These are phyloP conservation scores for Dreissena polymorpha DNA, from an alignment of 1,140 invertebrate species.

Conservation along the genomic window DNA sequence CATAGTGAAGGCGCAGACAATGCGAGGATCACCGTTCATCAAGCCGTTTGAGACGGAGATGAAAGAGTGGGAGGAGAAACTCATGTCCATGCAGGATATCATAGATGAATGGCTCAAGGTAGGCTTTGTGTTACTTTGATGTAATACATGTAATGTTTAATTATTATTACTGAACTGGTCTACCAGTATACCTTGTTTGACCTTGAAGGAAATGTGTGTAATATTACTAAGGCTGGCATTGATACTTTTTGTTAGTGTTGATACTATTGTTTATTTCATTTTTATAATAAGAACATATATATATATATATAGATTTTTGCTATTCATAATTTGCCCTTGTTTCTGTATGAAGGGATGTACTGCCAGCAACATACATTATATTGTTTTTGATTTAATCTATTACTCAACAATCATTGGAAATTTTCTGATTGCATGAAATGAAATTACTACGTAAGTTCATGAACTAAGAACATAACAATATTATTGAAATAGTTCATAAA, in stretches of 20 bases:
- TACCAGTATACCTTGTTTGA: background rate
- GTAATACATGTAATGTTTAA: background rate
- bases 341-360: too few species aligned
- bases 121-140: background rate
- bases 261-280: background rate
- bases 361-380: too few species aligned
- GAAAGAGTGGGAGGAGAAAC: constrained; percentile 80
- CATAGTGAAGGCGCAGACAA: constrained; percentile 80
- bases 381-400: too few species aligned
- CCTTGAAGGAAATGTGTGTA: background rate
- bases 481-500: too few species aligned
- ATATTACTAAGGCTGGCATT: background rate
- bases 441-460: too few species aligned
- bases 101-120: constrained; percentile 80
- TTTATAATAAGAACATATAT: too few species aligned
- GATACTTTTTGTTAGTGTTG: background rate
- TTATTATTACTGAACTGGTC: background rate
- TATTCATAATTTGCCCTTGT: too few species aligned
- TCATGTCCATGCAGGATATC: constrained; percentile 81
- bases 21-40: constrained; percentile 80
- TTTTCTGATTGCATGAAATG: too few species aligned
- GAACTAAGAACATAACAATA: too few species aligned
- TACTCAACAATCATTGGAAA: too few species aligned
- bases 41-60: constrained; percentile 83
- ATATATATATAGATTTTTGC: too few species aligned